Percentiles rank a stretch among this genome's conserved stretches.
Conservation (phyloP, 2,888 invertebrate genomes). For the Camponotus fellah region DNA sequence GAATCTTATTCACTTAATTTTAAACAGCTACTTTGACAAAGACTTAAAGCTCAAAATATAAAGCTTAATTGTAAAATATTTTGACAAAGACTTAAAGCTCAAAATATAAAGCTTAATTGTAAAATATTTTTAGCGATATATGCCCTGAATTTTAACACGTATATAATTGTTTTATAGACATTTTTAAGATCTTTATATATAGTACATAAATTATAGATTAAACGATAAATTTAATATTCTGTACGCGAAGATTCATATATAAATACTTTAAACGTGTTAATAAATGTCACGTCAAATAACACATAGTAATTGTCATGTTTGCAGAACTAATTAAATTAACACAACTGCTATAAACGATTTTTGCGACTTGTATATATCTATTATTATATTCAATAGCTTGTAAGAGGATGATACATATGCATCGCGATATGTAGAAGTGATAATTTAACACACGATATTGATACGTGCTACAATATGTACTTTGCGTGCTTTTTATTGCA, state of each 20-base stretch:
- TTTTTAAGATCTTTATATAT: background rate
- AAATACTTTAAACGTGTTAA: conserved; percentile 22
- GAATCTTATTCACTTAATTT: background rate
- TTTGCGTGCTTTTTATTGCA: conserved; percentile 6
- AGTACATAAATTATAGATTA: conserved; percentile 14
- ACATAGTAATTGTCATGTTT: conserved; percentile 37
- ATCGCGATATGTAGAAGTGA: conserved; percentile 4
- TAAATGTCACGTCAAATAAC: conserved; percentile 21
- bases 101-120: background rate
- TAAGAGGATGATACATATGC: background rate
- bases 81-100: background rate
- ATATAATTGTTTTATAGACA: background rate
- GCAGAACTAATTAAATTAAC: conserved; percentile 47
- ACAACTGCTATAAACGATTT: conserved; percentile 35
- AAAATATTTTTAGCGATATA: background rate
- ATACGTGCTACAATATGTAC: conserved; percentile 4
- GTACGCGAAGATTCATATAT: conserved; percentile 19
- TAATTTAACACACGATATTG: conserved; percentile 39
- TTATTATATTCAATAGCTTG: conserved; percentile 28
- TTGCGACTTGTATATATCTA: conserved; percentile 28
- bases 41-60: background rate
- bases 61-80: background rate
- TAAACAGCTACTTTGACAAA: background rate
- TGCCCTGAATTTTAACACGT: background rate
- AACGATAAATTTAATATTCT: conserved; percentile 15